Evolutionary conservation across 1,140 invertebrate genomes (phyloP).

Genomic region (Eriocheir sinensis): DNA sequence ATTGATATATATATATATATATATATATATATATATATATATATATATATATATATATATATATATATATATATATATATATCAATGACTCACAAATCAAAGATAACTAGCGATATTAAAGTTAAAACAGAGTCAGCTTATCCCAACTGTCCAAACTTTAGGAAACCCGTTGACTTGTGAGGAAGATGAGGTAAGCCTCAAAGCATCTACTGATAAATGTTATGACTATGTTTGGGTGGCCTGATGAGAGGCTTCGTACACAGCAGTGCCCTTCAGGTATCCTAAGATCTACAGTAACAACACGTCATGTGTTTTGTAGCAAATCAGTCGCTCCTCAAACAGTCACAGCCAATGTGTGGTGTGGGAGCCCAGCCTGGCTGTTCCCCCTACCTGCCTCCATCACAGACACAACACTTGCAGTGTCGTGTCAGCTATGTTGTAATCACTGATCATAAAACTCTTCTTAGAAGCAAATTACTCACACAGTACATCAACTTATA

Average conservation of each 20-base stretch:
- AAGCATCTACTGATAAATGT: not conserved
- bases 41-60: no score
- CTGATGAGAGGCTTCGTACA: not conserved
- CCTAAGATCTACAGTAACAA: conserved; percentile 54
- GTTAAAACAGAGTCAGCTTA: no score
- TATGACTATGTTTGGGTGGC: not conserved
- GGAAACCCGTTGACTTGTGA: not conserved
- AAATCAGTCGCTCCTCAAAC: conserved; percentile 65
- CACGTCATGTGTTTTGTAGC: conserved; percentile 49
- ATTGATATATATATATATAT: no score
- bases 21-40: no score
- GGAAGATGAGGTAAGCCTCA: not conserved
- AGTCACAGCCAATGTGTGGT: conserved; percentile 69
- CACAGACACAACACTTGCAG: conserved; percentile 21
- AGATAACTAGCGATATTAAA: no score
- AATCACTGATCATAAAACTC: conserved; percentile 18
- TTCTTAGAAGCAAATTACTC: not conserved
- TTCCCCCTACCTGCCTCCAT: conserved; percentile 34
- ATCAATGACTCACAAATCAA: no score
- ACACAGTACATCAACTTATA: not conserved
- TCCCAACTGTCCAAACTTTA: not conserved
- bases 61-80: no score
- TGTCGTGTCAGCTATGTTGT: not conserved
- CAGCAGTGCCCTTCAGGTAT: not conserved
- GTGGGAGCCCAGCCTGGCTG: conserved; percentile 44